These are phyloP conservation scores for Stomatorhinus ivindoensis DNA, from an alignment of 2,113 vertebrate genomes.

Conservation along the genomic window DNA sequence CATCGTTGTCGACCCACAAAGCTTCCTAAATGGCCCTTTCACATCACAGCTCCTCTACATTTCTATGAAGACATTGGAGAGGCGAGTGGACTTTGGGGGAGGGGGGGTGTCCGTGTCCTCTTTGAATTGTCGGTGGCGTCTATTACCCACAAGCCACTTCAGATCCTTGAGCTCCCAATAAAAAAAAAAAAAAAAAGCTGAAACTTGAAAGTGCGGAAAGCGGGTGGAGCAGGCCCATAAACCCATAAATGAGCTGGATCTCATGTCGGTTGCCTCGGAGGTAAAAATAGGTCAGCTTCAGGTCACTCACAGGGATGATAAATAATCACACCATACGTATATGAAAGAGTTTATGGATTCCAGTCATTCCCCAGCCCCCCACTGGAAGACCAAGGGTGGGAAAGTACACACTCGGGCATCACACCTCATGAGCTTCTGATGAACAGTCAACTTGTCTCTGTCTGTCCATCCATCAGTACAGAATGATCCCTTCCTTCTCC, in stretches of 20 bases:
- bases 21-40: slow-evolving; percentile 13
- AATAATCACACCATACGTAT: not conserved
- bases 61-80: slow-evolving; percentile 17
- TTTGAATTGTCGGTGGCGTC: slow-evolving; percentile 21
- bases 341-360: not conserved
- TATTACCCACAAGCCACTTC: slow-evolving; percentile 27
- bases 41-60: slow-evolving; percentile 12
- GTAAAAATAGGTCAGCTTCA: slow-evolving; percentile 31
- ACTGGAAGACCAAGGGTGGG: not conserved
- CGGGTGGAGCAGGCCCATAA: not conserved
- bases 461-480: not conserved
- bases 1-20: not conserved
- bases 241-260: slow-evolving; percentile 32
- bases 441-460: not conserved
- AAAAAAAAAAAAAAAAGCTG: not conserved
- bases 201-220: slow-evolving; percentile 21
- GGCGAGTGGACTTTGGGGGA: not conserved
- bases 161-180: slow-evolving; percentile 39
- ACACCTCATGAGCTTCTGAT: not conserved
- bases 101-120: not conserved
- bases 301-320: slow-evolving; percentile 27
- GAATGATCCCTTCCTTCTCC: not conserved
- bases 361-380: not conserved
- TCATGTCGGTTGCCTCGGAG: slow-evolving; percentile 33
- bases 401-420: not conserved